phyloP scores from a whole-genome alignment of 2,888 invertebrate genomes.

The Apodemia hepburni region DNA sequence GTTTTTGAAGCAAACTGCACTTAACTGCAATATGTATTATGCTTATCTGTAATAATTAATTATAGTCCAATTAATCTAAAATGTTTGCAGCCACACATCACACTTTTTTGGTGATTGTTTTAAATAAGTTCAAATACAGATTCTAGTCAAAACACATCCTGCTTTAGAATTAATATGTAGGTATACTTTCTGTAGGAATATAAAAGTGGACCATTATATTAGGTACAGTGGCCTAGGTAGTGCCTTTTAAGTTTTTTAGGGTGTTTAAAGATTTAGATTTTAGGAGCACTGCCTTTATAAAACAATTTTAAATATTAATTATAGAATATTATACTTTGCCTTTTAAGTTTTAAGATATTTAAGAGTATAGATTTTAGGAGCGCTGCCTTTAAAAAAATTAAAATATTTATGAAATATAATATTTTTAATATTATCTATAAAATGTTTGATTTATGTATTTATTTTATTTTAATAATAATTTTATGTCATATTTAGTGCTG shows the following conservation, averaged over 20 bases:
- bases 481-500: not conserved
- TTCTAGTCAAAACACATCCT: slow-evolving; percentile 29
- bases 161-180: slow-evolving; percentile 19
- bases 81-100: not conserved
- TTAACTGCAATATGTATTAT: too few relatives aligned
- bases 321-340: slow-evolving; percentile 39
- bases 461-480: too few relatives aligned
- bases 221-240: slow-evolving; percentile 73
- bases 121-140: slow-evolving; percentile 1
- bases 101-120: not conserved
- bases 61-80: not conserved
- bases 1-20: not conserved
- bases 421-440: not conserved
- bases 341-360: slow-evolving; percentile 42
- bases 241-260: slow-evolving; percentile 55
- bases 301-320: slow-evolving; percentile 15
- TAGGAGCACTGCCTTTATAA: slow-evolving; percentile 55
- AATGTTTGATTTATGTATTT: not conserved
- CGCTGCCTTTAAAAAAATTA: slow-evolving; percentile 47
- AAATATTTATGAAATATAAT: slow-evolving; percentile 12
- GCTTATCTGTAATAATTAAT: too few relatives aligned
- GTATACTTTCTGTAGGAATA: slow-evolving; percentile 24
- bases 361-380: slow-evolving; percentile 42
- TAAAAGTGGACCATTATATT: slow-evolving; percentile 63
- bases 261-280: slow-evolving; percentile 34